Conservation (phyloP, 2,113 vertebrate genomes). For the Xenopus tropicalis region DNA sequence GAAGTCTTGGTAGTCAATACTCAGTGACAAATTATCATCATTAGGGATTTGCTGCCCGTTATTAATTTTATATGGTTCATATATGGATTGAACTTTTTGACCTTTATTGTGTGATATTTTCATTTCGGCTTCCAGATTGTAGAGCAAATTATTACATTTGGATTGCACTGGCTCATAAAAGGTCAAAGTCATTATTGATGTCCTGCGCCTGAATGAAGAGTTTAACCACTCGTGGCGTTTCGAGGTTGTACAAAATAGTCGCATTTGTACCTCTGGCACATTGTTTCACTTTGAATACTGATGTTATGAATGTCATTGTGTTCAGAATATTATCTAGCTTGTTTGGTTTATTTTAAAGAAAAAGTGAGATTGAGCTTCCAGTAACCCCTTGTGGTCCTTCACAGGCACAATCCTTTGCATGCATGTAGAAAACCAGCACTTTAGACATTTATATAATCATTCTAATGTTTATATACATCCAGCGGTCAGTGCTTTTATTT, state of each 20-base stretch:
- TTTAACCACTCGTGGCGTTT: constrained; percentile 37
- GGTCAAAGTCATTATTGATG: constrained; percentile 43
- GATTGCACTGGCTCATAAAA: constrained; percentile 40
- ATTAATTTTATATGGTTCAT: constrained; percentile 44
- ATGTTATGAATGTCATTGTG: no score
- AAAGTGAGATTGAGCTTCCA: no score
- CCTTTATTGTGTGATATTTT: constrained; percentile 44
- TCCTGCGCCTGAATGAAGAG: constrained; percentile 19
- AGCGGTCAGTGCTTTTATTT: no score
- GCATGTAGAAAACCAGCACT: no score
- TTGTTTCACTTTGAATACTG: background rate
- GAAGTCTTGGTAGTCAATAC: constrained; percentile 27
- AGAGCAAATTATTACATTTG: constrained; percentile 44
- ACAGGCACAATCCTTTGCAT: no score
- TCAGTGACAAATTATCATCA: constrained; percentile 35
- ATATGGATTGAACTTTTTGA: constrained; percentile 35
- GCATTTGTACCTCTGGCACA: no score
- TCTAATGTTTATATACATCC: no score
- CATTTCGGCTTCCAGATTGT: constrained; percentile 38
- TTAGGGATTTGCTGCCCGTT: constrained; percentile 30
- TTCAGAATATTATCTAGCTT: no score
- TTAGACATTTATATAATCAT: no score
- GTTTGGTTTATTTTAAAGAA: no score
- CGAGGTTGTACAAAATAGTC: background rate
- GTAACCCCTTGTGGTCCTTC: no score